phyloP scores from a whole-genome alignment of 2,797 vertebrate genomes.

The Echeneis naucrates region DNA sequence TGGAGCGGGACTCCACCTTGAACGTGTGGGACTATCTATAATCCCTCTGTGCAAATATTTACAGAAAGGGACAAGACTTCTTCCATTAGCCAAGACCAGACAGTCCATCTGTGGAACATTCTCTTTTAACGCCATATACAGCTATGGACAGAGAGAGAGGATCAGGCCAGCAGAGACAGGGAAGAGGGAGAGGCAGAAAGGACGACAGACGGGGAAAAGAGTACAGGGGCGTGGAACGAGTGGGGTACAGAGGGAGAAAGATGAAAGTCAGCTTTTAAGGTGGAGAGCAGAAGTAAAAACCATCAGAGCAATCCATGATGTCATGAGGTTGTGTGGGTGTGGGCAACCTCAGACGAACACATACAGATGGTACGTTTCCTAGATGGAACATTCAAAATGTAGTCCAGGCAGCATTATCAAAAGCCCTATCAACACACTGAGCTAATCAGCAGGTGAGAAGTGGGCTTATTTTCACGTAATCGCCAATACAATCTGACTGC shows the following conservation, averaged over 20 bases:
- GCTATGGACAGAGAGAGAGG: constrained; percentile 57
- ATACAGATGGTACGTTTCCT: constrained; percentile 32
- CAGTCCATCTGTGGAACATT: constrained; percentile 49
- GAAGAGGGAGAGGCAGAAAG: neutral
- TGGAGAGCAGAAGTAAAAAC: constrained; percentile 26
- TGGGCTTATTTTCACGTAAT: too few species aligned
- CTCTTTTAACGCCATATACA: constrained; percentile 82
- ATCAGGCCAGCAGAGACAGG: neutral
- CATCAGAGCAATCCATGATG: constrained; percentile 39
- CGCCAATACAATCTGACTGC: too few species aligned
- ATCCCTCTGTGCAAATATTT: constrained; percentile 85
- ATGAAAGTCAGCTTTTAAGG: constrained; percentile 21
- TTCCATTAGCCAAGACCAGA: constrained; percentile 73
- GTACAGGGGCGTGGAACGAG: neutral
- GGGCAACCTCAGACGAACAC: constrained; percentile 34
- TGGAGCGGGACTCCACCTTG: constrained; percentile 59
- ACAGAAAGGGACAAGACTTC: constrained; percentile 76
- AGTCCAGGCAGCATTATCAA: neutral
- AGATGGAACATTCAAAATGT: constrained; percentile 18
- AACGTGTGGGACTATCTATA: constrained; percentile 77
- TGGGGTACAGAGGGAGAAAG: neutral
- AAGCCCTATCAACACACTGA: constrained; percentile 3
- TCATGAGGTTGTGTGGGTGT: constrained; percentile 53
- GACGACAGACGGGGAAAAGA: neutral
- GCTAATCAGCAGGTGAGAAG: too few species aligned